Evolutionary conservation across 2,888 invertebrate genomes (phyloP), one percentile per base, ranked within the genome.

Genomic region (Myopa tessellatipennis): DNA sequence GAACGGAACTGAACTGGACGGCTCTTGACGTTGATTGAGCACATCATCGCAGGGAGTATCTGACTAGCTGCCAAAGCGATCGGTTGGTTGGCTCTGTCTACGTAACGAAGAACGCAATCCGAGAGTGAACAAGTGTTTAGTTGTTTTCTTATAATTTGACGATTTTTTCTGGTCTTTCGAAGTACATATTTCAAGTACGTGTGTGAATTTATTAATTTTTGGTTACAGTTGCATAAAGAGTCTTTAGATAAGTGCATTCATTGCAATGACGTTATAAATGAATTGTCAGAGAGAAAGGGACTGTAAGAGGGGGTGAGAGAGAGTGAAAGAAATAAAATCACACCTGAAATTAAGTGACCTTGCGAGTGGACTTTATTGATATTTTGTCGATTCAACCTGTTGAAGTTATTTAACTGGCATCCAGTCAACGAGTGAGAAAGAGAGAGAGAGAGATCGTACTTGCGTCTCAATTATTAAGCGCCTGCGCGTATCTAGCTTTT

Each of bases 11-110:
- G 55, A 16, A n/a, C 7, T 8, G 45, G 10, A 14, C 50, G 14
- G 55, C 14, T 55, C 5, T n/a, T 55, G 55, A 6, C n/a, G 1
- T 6, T n/a, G 76, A 76, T 6, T 73, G 78, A 72, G 10, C 4
- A 5, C 26, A 61, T 61, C 26, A 10, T 4, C 65, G 12, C 55
- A 65, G 36, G 70, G 80, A 82, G 81, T 82, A 80, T 80, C 78
- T 79, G 69, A 80, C 76, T 81, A 79, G 80, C 80, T 81, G 79
- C 70, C 78, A 75, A 61, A 75, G 73, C 78, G 80, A 82, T 81
- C 82, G 80, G 81, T 81, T 67, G 74, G 6, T 68, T 16, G 72
- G 50, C 14, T 10, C 55, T 12, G 55, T 55, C 16, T 45, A 45
- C 61, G 61, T 61, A 74, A 45, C 52, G 40, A n/a, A 55, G 58